Evolutionary conservation across 1,140 invertebrate species (phyloP), one percentile per base, ranked within the genome.

Genomic region (Bombus cullumanus): DNA sequence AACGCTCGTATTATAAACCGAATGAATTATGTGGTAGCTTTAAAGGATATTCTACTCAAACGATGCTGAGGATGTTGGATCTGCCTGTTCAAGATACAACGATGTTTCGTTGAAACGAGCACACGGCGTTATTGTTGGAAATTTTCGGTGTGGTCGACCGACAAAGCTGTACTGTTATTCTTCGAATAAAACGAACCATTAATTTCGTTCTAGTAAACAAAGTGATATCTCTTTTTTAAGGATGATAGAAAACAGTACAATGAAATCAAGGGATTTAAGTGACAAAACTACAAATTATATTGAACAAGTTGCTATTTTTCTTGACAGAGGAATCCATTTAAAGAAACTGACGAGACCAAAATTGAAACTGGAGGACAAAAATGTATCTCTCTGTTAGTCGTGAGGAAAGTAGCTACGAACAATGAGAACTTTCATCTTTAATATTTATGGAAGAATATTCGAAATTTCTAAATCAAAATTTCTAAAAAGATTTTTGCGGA

Each of bases 281-380:
- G 31, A 28, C 13, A 22, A 12, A 28, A 22, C n/a, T 34, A 74
- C 22, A 74, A 74, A 43, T 81, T 34, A 81, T 6, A 9, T 64
- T 37, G 28, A 12, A 34, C 15, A 47, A 81, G 47, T 13, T 2
- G 34, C 2, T 39, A 31, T n/a, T 15, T 28, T 9, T 18, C 68
- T 34, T 74, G 71, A 66, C 57, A 75, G 1, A 47, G 41, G 57
- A 75, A 75, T 75, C 12, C 59, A 75, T 25, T 82, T 66, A 37
- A 25, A 31, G 4, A 25, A 64, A 72, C 62, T 73, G 3, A 12
- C 5, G 25, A 39, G 37, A 8, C 9, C 31, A 43, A 3, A 37
- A 9, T 68, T 34, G 34, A 10, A 37, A 1, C 3, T 64, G 3
- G 10, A 25, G 9, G 25, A 72, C 6, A 28, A 41, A n/a, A 22